Percentiles rank a stretch among this genome's conserved stretches.
phyloP scores from a whole-genome alignment of 2,113 vertebrate species.

The Urocynchramus pylzowi region DNA sequence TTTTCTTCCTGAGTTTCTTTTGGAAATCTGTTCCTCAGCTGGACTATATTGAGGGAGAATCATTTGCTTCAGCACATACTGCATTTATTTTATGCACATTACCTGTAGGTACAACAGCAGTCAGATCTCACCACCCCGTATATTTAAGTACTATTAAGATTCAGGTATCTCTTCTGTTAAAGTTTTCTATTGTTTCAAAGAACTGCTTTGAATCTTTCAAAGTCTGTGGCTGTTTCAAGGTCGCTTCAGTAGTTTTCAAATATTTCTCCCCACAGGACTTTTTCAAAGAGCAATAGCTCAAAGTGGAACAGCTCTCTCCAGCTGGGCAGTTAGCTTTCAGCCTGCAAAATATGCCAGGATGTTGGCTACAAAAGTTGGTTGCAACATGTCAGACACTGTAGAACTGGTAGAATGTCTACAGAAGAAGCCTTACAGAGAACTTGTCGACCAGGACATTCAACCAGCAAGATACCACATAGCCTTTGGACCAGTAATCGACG shows the following conservation, averaged over 20 bases:
- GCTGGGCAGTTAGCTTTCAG: constrained; percentile 98
- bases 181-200: constrained; percentile 31
- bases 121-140: neutral
- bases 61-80: neutral
- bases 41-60: neutral
- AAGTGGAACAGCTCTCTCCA: constrained; percentile 95
- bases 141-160: neutral
- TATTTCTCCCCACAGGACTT: constrained; percentile 80
- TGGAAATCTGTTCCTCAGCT: neutral
- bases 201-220: constrained; percentile 22
- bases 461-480: constrained; percentile 97
- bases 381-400: constrained; percentile 93
- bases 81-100: neutral
- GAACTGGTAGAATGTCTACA: constrained; percentile 94
- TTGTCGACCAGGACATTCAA: constrained; percentile 98
- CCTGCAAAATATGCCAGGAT: constrained; percentile 95
- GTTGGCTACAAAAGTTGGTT: constrained; percentile 95
- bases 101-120: neutral
- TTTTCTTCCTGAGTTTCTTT: neutral
- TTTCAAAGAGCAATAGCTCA: constrained; percentile 98
- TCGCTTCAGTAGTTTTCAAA: constrained; percentile 59
- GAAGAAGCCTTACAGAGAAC: constrained; percentile 96
- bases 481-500: constrained; percentile 98
- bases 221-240: constrained; percentile 30
- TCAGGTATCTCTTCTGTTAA: neutral